Evolutionary conservation across 2,888 invertebrate species (phyloP), one percentile per base, ranked within the genome.

Genomic region (Bimastos eiseni): DNA sequence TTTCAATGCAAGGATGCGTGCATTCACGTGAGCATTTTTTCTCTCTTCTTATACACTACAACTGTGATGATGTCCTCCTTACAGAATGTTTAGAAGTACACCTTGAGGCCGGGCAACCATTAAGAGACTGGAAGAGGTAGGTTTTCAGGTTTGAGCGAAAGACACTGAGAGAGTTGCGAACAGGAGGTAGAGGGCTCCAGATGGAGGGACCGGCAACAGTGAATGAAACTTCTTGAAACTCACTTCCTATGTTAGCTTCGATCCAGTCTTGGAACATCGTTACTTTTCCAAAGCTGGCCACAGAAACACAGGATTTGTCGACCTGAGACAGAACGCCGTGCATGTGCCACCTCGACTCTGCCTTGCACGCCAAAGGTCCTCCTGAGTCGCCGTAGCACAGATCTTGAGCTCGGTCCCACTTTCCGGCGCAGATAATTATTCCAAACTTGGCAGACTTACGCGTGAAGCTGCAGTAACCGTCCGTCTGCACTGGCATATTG

Each of bases 351-450:
- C 70, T 70, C 70, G 70, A 70, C 17, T 70, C 70, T 0, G 70
- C 13, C 70, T 70, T 70, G n/a, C 70, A 70, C 70, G 1, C 30
- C 70, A 70, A 8, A 30, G 70, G 70, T 70, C 70, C 70, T n/a
- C 70, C 70, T n/a, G 70, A 70, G 70, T 70, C 70, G 70, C 70
- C 70, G 70, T 70, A 70, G 70, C 70, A 70, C 70, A 70, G 70
- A 13, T 70, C 70, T n/a, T 70, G 70, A 30, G 70, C 70, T 0
- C 70, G 70, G 70, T 70, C 70, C 70, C 70, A 70, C 70, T 70
- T 70, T 0, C 70, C 70, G 70, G 70, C 70, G n/a, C 70, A 70
- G 70, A 70, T 70, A 11, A 70, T 70, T 11, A 70, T n/a, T 70
- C 70, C 70, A 1, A 8, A 1, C 70, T 70, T 6, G 70, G 70